Evolutionary conservation across 2,113 vertebrate genomes (phyloP).

Genomic region (Sciurus niger): DNA sequence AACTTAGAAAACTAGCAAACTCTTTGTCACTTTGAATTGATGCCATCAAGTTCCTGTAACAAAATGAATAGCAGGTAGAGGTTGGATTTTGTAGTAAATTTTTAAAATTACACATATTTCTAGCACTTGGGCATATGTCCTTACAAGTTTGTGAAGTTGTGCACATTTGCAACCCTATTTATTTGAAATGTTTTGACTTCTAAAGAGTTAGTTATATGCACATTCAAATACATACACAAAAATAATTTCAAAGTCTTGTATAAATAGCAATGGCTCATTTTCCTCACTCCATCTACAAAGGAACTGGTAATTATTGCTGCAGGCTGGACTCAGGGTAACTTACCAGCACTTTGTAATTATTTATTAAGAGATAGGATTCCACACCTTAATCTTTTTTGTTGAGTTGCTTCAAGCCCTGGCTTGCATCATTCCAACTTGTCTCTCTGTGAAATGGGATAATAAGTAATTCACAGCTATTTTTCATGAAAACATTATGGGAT

Average conservation of each 20-base stretch:
- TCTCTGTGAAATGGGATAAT: slow-evolving; percentile 18
- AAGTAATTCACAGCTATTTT: background rate
- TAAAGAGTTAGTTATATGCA: background rate
- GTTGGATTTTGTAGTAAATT: slow-evolving; percentile 17
- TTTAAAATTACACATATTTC: slow-evolving; percentile 30
- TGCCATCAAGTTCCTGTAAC: background rate
- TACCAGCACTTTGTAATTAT: background rate
- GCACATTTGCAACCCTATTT: slow-evolving; percentile 11
- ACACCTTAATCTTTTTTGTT: background rate
- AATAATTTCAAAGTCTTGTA: background rate
- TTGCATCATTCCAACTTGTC: background rate
- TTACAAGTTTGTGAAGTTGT: slow-evolving; percentile 29
- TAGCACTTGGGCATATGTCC: slow-evolving; percentile 10
- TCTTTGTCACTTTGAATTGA: background rate
- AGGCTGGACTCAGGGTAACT: background rate
- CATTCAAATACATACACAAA: slow-evolving; percentile 60
- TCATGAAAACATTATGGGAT: background rate
- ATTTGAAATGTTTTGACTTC: slow-evolving; percentile 70
- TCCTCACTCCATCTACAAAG: background rate
- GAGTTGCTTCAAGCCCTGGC: background rate
- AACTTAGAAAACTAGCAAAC: background rate
- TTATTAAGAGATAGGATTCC: background rate
- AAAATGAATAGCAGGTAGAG: background rate
- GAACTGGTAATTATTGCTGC: background rate
- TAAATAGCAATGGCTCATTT: slow-evolving; percentile 18